Evolutionary conservation across 2,113 vertebrate genomes (phyloP).

Genomic region (Atherinomorus stipes): DNA sequence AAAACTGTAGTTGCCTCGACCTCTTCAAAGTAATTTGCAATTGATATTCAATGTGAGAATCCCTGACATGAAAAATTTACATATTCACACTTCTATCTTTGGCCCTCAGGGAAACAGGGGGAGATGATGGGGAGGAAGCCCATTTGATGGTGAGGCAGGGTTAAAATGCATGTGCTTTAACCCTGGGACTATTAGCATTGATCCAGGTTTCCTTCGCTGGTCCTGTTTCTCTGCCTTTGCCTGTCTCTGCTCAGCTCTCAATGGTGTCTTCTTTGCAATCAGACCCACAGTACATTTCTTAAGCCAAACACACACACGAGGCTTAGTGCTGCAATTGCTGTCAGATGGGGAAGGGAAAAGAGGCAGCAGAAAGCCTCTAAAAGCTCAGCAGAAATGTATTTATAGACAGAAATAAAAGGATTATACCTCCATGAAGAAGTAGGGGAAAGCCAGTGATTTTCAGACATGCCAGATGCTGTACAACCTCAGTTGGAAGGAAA

Average conservation of each 20-base stretch:
- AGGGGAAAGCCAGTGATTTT: constrained; percentile 63
- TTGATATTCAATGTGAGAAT: constrained; percentile 33
- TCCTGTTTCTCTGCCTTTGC: constrained; percentile 16
- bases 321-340: constrained; percentile 58
- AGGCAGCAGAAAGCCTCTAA: constrained; percentile 62
- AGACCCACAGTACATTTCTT: constrained; percentile 44
- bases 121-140: constrained; percentile 25
- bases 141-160: not conserved
- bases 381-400: constrained; percentile 80
- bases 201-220: constrained; percentile 6
- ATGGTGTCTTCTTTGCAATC: constrained; percentile 39
- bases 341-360: constrained; percentile 16
- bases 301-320: constrained; percentile 41
- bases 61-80: constrained; percentile 33
- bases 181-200: not conserved
- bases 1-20: constrained; percentile 6
- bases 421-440: constrained; percentile 77
- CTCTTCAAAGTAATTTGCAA: constrained; percentile 24
- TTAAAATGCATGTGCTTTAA: constrained; percentile 1
- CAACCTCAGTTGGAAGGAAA: constrained; percentile 25
- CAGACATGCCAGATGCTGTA: constrained; percentile 63
- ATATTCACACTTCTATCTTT: constrained; percentile 19
- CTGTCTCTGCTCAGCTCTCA: constrained; percentile 39
- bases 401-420: constrained; percentile 79
- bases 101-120: constrained; percentile 10